A percentile compares a stretch with the other conserved stretches of the same genome.
Conservation (phyloP, 2,113 vertebrate genomes). For the Myxocyprinus asiaticus region DNA sequence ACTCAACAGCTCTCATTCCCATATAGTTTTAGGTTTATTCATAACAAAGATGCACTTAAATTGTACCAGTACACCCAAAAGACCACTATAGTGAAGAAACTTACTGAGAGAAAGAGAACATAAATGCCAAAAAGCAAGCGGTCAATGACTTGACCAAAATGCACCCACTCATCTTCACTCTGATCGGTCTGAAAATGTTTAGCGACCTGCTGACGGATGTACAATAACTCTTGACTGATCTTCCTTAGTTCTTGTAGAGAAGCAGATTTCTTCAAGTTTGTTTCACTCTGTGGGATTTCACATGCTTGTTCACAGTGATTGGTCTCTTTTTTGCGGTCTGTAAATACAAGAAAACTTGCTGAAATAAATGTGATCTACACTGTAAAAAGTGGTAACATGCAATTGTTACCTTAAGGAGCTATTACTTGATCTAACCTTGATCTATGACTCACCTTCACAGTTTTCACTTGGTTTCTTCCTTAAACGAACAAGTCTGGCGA, state of each 20-base stretch:
- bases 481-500: slow-evolving; percentile 60
- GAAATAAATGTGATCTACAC: too few relatives aligned
- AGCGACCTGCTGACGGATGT: not conserved
- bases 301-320: not conserved
- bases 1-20: not conserved
- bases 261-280: not conserved
- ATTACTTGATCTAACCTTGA: not conserved
- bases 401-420: not conserved
- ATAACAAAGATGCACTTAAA: not conserved
- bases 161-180: not conserved
- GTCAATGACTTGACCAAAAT: slow-evolving; percentile 12
- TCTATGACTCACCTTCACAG: not conserved
- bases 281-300: not conserved
- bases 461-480: slow-evolving; percentile 8
- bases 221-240: not conserved
- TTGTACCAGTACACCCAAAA: not conserved
- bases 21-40: not conserved
- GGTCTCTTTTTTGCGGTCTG: not conserved
- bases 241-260: not conserved
- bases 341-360: not conserved
- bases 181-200: slow-evolving; percentile 3
- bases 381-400: too few relatives aligned
- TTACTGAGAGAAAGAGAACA: not conserved
- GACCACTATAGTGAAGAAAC: slow-evolving; percentile 6
- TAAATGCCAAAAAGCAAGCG: slow-evolving; percentile 1